Evolutionary conservation across 2,113 vertebrate species (phyloP), one percentile per base, ranked within the genome.

Genomic region (Delphinapterus leucas): DNA sequence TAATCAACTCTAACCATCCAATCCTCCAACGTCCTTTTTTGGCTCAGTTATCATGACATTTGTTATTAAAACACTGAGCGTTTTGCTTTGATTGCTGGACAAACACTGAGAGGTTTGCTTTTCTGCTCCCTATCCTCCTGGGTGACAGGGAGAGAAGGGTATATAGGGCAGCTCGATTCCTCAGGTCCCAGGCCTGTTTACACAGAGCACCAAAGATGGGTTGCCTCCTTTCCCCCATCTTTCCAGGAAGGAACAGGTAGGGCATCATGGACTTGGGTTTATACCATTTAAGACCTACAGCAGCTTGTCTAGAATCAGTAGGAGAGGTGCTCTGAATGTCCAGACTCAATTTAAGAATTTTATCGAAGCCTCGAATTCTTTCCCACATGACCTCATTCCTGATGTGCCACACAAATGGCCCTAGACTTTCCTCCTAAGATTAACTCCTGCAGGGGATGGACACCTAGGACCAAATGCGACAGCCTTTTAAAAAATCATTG

Each of bases 241-340:
- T 85, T 80, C 76, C 41, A 15, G 58, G 18, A 38, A 12, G 38
- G 47, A 36, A 4, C 6, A 31, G 9, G 6, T 23, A 44, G 63
- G 31, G 25, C 47, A 53, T 18, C 0, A 1, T 4, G 58, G 58
- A 13, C 15, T 5, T 28, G 49, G 2, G 0, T 58, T n/a, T 31
- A 1, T 6, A 25, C 6, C 12, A 1, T 26, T 55, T 70, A 15
- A 31, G n/a, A 68, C 23, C 41, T 36, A 2, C 3, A 31, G 31
- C 49, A 18, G 5, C 26, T 61, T 33, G 13, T 68, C 58, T 63
- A 41, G 44, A 41, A 49, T 81, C 17, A 58, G 6, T 0, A 0
- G 12, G 13, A 53, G 33, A 49, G 20, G 26, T 2, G 21, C 5
- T 61, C 60, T 23, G 31, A 15, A 31, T 61, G n/a, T n/a, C 15